Evolutionary conservation across 2,797 vertebrate species (phyloP).

Genomic region (Pseudochaenichthys georgianus): DNA sequence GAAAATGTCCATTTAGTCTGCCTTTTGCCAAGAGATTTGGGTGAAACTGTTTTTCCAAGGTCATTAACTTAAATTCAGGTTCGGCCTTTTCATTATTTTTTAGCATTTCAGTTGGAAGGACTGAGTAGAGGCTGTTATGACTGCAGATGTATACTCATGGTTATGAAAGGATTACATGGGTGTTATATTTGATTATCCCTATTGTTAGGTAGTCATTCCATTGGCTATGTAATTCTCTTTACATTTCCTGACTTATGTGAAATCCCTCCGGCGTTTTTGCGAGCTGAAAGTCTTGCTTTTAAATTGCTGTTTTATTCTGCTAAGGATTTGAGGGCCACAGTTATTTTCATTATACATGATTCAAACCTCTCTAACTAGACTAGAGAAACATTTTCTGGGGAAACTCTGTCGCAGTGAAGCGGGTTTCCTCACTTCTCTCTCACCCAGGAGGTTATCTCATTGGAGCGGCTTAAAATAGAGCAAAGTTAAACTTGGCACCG

Average conservation of each 20-base stretch:
- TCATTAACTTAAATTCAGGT: too few species aligned
- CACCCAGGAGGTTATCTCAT: constrained; percentile 54
- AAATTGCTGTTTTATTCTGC: neutral
- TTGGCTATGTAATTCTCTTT: too few species aligned
- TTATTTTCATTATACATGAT: neutral
- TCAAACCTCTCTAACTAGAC: constrained; percentile 1
- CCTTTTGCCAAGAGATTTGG: too few species aligned
- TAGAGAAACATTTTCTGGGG: constrained; percentile 5
- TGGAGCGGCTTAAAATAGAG: constrained; percentile 61
- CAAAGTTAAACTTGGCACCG: constrained; percentile 45
- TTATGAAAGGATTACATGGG: too few species aligned
- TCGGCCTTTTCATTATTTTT: too few species aligned
- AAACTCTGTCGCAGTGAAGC: constrained; percentile 39
- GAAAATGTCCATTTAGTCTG: too few species aligned
- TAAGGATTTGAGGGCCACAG: neutral
- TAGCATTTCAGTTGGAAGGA: too few species aligned
- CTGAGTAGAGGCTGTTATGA: too few species aligned
- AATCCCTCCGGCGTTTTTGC: neutral
- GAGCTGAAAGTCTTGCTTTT: neutral
- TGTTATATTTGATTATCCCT: neutral
- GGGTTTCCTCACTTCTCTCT: constrained; percentile 49
- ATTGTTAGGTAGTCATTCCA: neutral
- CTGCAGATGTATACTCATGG: too few species aligned
- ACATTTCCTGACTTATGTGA: neutral
- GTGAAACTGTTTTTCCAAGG: too few species aligned